Conservation (phyloP, 2,797 vertebrate genomes). For the Limnodromus scolopaceus region DNA sequence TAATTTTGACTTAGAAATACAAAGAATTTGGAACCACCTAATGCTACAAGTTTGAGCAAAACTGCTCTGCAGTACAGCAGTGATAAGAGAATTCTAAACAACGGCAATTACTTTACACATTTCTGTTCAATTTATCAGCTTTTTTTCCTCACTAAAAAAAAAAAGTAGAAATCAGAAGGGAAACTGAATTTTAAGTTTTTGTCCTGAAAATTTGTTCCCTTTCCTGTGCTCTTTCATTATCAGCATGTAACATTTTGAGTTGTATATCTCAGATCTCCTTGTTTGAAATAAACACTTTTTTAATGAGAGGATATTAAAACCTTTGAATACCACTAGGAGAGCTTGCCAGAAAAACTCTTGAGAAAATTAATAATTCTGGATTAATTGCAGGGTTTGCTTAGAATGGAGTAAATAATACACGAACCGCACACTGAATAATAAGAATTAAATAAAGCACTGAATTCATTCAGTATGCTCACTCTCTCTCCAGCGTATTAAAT, state of each 20-base stretch:
- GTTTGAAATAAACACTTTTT: slow-evolving; percentile 26
- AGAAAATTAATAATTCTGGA: slow-evolving; percentile 43
- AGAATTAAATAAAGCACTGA: not conserved
- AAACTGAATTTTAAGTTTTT: not conserved
- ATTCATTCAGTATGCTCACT: not conserved
- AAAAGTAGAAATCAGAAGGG: not conserved
- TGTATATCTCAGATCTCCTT: not conserved
- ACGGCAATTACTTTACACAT: not conserved
- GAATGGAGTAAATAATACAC: slow-evolving; percentile 40
- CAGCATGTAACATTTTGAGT: not conserved
- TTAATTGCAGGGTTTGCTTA: slow-evolving; percentile 51
- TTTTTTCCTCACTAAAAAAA: not conserved
- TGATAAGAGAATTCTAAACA: not conserved
- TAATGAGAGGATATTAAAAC: slow-evolving; percentile 19
- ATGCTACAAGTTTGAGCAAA: not conserved
- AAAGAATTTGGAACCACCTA: not conserved
- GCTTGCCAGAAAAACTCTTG: slow-evolving; percentile 51
- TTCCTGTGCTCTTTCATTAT: not conserved
- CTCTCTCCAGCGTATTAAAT: not conserved
- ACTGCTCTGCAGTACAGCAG: not conserved
- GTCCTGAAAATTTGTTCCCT: not conserved
- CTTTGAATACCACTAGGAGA: slow-evolving; percentile 6
- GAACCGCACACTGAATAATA: not conserved
- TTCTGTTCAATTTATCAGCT: not conserved
- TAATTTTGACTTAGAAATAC: not conserved